These are phyloP conservation scores for western clawed frog (Xenopus tropicalis) DNA, from an alignment of 2,113 vertebrate genomes.

Conservation along the genomic window UCB_Xtro_10.0 CM004443.2:75993001-75993500, in stretches of 20 bases:
- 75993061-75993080: slow-evolving; percentile 14
- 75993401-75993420: too few relatives aligned
- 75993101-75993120: slow-evolving; percentile 49
- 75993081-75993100: slow-evolving; percentile 24
- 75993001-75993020: slow-evolving; percentile 4
- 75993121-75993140: slow-evolving; percentile 46
- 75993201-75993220: slow-evolving; percentile 39
- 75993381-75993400: too few relatives aligned
- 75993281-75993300: too few relatives aligned
- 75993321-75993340: too few relatives aligned
- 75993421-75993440: too few relatives aligned
- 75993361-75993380: too few relatives aligned
- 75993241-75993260: not conserved
- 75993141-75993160: slow-evolving; percentile 26
- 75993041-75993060: slow-evolving; percentile 16
- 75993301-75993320: too few relatives aligned
- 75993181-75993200: slow-evolving; percentile 40
- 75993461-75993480: too few relatives aligned
- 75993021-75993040: slow-evolving; percentile 2
- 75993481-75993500: too few relatives aligned
- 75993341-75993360: too few relatives aligned
- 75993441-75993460: too few relatives aligned
- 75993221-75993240: slow-evolving; percentile 37
- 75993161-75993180: slow-evolving; percentile 41
- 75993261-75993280: too few relatives aligned